Evolutionary conservation across 2,888 invertebrate species (phyloP).

Genomic region (Eurytoma adleriae): DNA sequence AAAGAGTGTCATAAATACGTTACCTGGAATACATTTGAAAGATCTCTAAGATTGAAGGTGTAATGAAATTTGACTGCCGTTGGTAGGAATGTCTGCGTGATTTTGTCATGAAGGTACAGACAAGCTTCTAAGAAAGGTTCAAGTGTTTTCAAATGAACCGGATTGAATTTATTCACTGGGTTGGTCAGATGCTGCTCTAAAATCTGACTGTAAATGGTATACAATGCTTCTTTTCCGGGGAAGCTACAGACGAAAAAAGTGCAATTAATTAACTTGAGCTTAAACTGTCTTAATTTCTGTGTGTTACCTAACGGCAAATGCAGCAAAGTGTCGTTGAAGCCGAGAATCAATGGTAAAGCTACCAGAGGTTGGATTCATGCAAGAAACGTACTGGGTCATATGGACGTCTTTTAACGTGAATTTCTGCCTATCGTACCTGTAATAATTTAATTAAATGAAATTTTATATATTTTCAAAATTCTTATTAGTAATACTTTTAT

Average conservation of each 20-base stretch:
- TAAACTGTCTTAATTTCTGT: neutral
- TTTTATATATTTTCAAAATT: neutral
- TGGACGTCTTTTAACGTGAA: conserved; percentile 92
- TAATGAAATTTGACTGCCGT: conserved; percentile 98
- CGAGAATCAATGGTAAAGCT: conserved; percentile 95
- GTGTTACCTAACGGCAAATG: conserved; percentile 87
- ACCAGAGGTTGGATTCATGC: conserved; percentile 98
- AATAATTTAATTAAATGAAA: neutral
- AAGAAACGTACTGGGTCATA: conserved; percentile 95
- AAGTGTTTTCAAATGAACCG: conserved; percentile 79
- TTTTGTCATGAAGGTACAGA: conserved; percentile 85
- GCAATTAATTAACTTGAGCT: conserved; percentile 30
- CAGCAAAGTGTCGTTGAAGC: conserved; percentile 91
- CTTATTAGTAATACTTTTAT: too few relatives aligned
- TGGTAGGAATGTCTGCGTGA: conserved; percentile 88
- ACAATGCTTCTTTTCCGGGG: conserved; percentile 88
- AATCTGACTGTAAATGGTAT: conserved; percentile 90
- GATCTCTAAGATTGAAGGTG: conserved; percentile 92
- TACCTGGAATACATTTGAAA: conserved; percentile 96
- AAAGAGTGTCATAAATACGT: too few relatives aligned
- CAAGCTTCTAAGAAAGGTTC: conserved; percentile 84
- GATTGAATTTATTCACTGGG: conserved; percentile 82
- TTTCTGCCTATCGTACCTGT: conserved; percentile 90
- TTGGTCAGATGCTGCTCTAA: conserved; percentile 85
- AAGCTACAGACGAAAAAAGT: conserved; percentile 79